Evolutionary conservation across 2,797 vertebrate species (phyloP), one percentile per base, ranked within the genome.

Genomic region (Otolemur crassicaudatus): DNA sequence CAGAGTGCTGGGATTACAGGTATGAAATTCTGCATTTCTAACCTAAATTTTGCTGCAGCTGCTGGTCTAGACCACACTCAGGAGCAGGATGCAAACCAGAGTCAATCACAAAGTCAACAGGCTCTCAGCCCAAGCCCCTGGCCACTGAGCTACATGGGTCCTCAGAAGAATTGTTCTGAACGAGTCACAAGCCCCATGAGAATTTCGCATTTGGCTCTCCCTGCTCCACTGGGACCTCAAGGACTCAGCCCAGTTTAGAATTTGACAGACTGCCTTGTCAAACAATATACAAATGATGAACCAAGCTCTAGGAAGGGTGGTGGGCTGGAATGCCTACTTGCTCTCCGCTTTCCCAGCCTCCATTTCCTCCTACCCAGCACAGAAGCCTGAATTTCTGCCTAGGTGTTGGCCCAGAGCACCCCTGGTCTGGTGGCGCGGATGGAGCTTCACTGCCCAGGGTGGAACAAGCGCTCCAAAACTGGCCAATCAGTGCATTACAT

Each of bases 321-420:
- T 1, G 37, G 72, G 49, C 53, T 12, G 1, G 3, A 4, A 43
- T 0, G 16, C 7, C 72, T 22, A 1, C 69, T 11, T 10, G 16
- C 27, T 53, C 10, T 22, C 67, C 17, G 3, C 63, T 8, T 58
- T 14, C 43, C 22, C 31, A 0, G 23, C 40, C 73, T 80, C 65
- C 7, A n/a, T 27, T 5, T 27, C 31, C 46, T 34, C 31, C 46
- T 31, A 37, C n/a, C 19, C 12, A 67, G 80, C 8, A 13, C 22
- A 7, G n/a, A 63, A 67, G 17, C 27, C 80, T 19, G 27, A 7
- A 17, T 3, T 14, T 60, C 40, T 58, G 37, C 85, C 8, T 70
- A 10, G 0, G 12, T 6, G 14, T 61, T 4, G 49, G 11, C 31
- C 31, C 25, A 5, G 10, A 14, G 31, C 5, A 5, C 4, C 5